Percentiles rank a stretch among this genome's conserved stretches.
phyloP scores from a whole-genome alignment of 2,797 vertebrate species.

The Menidia menidia region DNA sequence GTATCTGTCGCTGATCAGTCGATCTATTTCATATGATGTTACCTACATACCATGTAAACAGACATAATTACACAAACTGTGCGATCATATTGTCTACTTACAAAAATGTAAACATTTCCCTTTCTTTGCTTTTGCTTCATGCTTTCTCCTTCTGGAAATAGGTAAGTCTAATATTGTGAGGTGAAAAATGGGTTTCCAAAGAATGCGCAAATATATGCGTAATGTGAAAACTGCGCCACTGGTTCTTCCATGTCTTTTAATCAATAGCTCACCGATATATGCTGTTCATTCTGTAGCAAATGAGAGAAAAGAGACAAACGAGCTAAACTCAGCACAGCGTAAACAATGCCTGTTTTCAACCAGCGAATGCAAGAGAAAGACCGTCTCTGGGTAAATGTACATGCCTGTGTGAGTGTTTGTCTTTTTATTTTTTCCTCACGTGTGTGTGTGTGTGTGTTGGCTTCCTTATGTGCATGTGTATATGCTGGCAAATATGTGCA shows the following conservation, averaged over 20 bases:
- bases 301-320: constrained; percentile 64
- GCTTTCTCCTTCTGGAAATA: constrained; percentile 44
- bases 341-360: constrained; percentile 68
- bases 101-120: constrained; percentile 29
- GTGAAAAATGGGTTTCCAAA: constrained; percentile 45
- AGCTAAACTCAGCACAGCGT: constrained; percentile 68
- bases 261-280: constrained; percentile 67
- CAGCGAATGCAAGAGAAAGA: constrained; percentile 52
- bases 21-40: constrained; percentile 13
- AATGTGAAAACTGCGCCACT: constrained; percentile 36
- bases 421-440: not conserved
- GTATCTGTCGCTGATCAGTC: constrained; percentile 31
- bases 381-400: constrained; percentile 18
- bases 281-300: constrained; percentile 56
- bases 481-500: constrained; percentile 37
- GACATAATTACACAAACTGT: not conserved
- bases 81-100: constrained; percentile 9
- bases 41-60: not conserved
- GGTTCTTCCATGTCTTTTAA: constrained; percentile 56
- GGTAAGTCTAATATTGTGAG: constrained; percentile 53
- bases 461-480: not conserved
- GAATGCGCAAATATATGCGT: constrained; percentile 48
- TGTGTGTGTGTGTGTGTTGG: not conserved
- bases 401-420: constrained; percentile 19
- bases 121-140: constrained; percentile 38